Percentiles rank a stretch among this genome's conserved stretches.
phyloP scores from a whole-genome alignment of 2,888 invertebrate species.

The Pegoplata infirma region DNA sequence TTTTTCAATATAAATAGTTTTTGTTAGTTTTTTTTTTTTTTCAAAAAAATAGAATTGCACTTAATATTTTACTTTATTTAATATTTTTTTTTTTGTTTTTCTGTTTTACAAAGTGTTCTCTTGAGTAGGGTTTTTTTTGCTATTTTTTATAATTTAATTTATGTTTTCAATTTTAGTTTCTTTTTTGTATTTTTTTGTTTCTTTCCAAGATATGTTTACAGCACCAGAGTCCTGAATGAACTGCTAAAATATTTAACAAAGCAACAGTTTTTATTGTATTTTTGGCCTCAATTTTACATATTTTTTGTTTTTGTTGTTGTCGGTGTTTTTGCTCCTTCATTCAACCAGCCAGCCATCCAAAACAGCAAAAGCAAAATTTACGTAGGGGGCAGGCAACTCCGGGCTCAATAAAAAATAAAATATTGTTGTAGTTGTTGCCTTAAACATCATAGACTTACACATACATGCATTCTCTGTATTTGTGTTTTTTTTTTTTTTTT shows the following conservation, averaged over 20 bases:
- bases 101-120: no score
- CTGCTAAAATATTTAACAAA: slow-evolving; percentile 69
- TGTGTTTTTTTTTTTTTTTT: slow-evolving; percentile 2
- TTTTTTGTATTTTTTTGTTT: slow-evolving; percentile 16
- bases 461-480: background rate
- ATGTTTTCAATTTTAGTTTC: background rate
- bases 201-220: slow-evolving; percentile 65
- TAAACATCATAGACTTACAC: background rate
- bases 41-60: slow-evolving; percentile 4
- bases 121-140: no score
- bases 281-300: slow-evolving; percentile 69
- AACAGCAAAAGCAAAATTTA: slow-evolving; percentile 30
- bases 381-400: slow-evolving; percentile 28
- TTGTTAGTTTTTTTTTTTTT: background rate
- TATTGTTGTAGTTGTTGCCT: background rate
- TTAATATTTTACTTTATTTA: slow-evolving; percentile 6
- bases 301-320: slow-evolving; percentile 37
- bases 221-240: slow-evolving; percentile 75
- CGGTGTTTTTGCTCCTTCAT: slow-evolving; percentile 40
- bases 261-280: slow-evolving; percentile 76
- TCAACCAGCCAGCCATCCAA: slow-evolving; percentile 35
- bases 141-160: background rate
- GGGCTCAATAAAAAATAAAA: slow-evolving; percentile 14
- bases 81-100: no score
- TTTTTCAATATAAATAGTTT: background rate